Percentiles rank a stretch among this genome's conserved stretches.
Evolutionary conservation across 2,113 vertebrate species (phyloP).

Genomic region (Garra rufa): DNA sequence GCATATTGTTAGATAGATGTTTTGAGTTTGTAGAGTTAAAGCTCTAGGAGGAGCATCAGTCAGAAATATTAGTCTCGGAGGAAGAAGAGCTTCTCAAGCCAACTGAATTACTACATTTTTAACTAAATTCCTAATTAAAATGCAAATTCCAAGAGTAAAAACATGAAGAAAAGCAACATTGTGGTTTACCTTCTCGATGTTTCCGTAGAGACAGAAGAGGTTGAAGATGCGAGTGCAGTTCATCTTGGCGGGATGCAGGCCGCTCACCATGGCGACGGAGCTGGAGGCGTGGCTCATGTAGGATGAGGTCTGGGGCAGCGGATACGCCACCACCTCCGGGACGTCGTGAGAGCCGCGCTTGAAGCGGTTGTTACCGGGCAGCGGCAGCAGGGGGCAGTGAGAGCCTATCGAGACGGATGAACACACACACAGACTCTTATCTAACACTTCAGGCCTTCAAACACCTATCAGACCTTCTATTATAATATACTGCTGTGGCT

Average conservation of each 20-base stretch:
- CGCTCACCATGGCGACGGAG: slow-evolving; percentile 96
- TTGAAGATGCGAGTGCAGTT: slow-evolving; percentile 98
- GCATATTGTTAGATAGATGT: no score
- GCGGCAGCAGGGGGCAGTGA: slow-evolving; percentile 89
- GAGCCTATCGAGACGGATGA: slow-evolving; percentile 74
- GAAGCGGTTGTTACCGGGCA: slow-evolving; percentile 87
- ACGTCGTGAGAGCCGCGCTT: slow-evolving; percentile 88
- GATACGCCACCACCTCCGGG: slow-evolving; percentile 95
- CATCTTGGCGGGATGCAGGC: slow-evolving; percentile 93
- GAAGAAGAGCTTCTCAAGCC: no score
- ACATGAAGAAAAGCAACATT: no score
- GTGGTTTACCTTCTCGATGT: slow-evolving; percentile 98
- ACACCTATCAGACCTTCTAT: neutral
- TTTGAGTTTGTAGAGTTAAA: no score
- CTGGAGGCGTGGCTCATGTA: slow-evolving; percentile 88
- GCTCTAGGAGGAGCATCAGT: no score
- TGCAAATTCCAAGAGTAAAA: no score
- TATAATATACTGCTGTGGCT: neutral
- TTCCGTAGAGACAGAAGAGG: slow-evolving; percentile 96
- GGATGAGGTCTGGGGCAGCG: slow-evolving; percentile 88
- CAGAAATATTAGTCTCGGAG: no score
- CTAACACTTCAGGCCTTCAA: no score
- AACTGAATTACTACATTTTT: no score
- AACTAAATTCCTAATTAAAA: no score
- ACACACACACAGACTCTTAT: neutral